Evolutionary conservation across 2,888 invertebrate species (phyloP).

Genomic region (Orthosia incerta): DNA sequence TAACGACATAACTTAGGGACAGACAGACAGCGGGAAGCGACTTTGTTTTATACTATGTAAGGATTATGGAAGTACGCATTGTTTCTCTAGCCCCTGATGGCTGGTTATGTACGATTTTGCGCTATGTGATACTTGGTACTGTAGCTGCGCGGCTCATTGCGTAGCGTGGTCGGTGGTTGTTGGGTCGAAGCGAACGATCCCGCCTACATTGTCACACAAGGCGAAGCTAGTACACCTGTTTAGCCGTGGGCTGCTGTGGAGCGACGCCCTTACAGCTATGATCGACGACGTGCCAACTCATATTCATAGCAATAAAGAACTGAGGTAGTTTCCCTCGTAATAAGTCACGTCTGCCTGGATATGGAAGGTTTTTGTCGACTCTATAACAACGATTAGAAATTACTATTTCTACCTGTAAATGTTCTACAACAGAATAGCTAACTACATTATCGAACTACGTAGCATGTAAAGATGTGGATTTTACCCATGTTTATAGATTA

Average conservation of each 20-base stretch:
- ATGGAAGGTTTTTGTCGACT: neutral
- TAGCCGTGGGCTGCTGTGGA: neutral
- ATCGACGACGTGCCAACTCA: constrained; percentile 42
- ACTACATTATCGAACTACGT: neutral
- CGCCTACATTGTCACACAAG: neutral
- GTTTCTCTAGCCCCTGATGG: too few species aligned
- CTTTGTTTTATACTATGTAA: too few species aligned
- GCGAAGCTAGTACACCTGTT: neutral
- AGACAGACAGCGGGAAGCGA: too few species aligned
- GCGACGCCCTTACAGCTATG: constrained; percentile 12
- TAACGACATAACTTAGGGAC: too few species aligned
- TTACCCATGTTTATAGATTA: neutral
- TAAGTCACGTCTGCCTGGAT: constrained; percentile 26
- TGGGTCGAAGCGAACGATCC: neutral
- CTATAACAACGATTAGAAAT: neutral
- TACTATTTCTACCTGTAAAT: neutral
- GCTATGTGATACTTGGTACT: too few species aligned
- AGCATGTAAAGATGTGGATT: neutral
- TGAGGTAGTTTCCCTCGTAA: constrained; percentile 5
- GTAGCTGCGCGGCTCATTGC: too few species aligned
- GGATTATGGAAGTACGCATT: too few species aligned
- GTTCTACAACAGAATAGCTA: neutral
- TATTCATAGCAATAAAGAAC: constrained; percentile 25
- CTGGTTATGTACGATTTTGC: too few species aligned
- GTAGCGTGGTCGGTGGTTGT: neutral